A percentile compares a stretch with the other conserved stretches of the same genome.
phyloP scores from a whole-genome alignment of 2,888 invertebrate genomes.

The Portevinia maculata region DNA sequence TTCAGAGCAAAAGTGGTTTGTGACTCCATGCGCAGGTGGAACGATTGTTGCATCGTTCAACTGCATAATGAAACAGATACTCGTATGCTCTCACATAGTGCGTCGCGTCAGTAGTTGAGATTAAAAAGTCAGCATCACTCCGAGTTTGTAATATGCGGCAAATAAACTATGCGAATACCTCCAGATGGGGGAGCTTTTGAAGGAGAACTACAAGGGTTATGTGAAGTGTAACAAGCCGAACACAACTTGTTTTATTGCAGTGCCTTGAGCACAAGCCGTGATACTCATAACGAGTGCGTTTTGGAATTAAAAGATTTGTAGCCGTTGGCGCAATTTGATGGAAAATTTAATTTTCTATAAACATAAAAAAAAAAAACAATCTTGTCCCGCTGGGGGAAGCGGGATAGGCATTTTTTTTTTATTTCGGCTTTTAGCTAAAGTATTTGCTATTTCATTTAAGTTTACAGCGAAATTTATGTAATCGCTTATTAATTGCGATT shows the following conservation, averaged over 20 bases:
- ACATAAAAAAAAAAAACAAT: constrained; percentile 25
- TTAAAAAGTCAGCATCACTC: constrained; percentile 18
- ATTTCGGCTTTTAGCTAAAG: constrained; percentile 27
- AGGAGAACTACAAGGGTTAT: constrained; percentile 29
- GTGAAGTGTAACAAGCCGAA: neutral
- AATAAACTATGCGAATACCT: constrained; percentile 2
- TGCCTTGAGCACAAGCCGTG: constrained; percentile 7
- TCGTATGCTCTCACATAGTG: neutral
- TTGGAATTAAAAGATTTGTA: constrained; percentile 25
- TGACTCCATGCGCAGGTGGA: constrained; percentile 8
- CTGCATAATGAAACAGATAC: constrained; percentile 27
- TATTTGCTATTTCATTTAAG: constrained; percentile 52
- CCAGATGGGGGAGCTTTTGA: neutral
- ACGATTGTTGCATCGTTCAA: constrained; percentile 23
- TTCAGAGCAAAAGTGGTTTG: neutral
- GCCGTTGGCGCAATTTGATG: constrained; percentile 9
- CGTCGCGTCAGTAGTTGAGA: constrained; percentile 18
- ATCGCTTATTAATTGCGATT: constrained; percentile 58
- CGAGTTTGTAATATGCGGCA: constrained; percentile 6
- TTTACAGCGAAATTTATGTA: constrained; percentile 52
- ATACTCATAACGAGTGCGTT: constrained; percentile 37
- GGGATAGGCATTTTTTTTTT: neutral
- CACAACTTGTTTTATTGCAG: constrained; percentile 9
- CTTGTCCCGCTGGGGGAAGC: constrained; percentile 34
- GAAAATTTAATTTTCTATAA: constrained; percentile 33